Conservation (phyloP, 2,797 vertebrate genomes). For the Hypotaenidia okinawae region DNA sequence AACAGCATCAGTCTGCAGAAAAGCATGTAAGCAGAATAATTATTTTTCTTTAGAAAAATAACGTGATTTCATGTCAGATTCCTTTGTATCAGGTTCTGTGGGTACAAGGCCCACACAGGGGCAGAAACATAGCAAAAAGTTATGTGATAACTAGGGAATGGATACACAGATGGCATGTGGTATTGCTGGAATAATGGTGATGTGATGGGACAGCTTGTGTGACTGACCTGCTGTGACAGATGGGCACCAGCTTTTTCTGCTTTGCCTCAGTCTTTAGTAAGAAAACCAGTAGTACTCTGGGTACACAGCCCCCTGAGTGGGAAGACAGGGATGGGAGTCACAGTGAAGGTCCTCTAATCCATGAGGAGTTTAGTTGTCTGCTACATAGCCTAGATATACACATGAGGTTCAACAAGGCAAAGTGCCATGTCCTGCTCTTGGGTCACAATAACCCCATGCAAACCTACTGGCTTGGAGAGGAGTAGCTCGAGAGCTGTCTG, state of each 20-base stretch:
- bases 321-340: no score
- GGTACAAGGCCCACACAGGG: not conserved
- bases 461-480: no score
- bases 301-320: no score
- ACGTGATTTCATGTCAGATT: not conserved
- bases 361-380: no score
- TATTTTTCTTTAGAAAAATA: not conserved
- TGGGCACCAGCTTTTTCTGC: not conserved
- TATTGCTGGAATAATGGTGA: not conserved
- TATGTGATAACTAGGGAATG: not conserved
- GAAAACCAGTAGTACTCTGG: no score
- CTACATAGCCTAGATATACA: no score
- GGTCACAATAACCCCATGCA: no score
- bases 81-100: not conserved
- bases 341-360: no score
- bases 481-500: no score
- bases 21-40: not conserved
- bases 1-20: not conserved
- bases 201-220: fast-evolving
- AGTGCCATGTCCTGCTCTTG: no score
- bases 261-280: no score
- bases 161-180: not conserved
- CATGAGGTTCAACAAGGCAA: no score
- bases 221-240: fast-evolving
- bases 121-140: not conserved